Base-by-base conservation (phyloP, 2,888 invertebrate genomes). In the Seira sanloemensis region DNA sequence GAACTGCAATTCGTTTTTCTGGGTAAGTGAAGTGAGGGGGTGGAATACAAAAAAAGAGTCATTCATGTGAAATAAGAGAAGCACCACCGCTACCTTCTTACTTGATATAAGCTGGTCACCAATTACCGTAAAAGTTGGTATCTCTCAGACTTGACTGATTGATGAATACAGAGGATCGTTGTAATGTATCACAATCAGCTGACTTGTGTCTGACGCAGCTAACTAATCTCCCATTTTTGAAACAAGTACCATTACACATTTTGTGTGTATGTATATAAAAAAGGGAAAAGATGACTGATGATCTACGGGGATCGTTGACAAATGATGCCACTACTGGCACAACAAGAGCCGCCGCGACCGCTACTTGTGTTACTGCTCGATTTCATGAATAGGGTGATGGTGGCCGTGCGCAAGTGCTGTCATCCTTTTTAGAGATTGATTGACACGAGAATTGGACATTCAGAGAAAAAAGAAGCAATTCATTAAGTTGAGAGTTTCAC, bases 401-500 rank as follows among this genome's bases (percentile, higher is more conserved):
- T 68, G 5, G n/a, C 7, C 19, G 18, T 26, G 25, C 68, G 27
- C 26, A 68, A 24, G 72, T 26, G 25, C 37, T 26, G 50, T 77
- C 66, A 26, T 58, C 50, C 26, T 77, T 66, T 58, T 73, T 73
- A 73, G 82, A 77, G 82, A 77, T 77, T 83, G 82, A 83, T 83
- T 83, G 82, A 83, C 77, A 73, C 19, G 7, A 77, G 80, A 82
- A 82, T 82, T 82, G 81, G 81, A 76, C 76, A 71, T 46, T 65
- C 19, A 76, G 62, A 72, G 66, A 66, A 50, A 67, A n/a, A 71
- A 78, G 72, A 78, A 18, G 65, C 78, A 78, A 78, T 78, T 78
- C 72, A 72, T 72, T 72, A 66, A 66, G 72, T 37, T 37, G 12
- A 37, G 12, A 37, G 37, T 37, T 37, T 37, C 37, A 37, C 37